Percentiles rank a stretch among this genome's conserved stretches.
These are phyloP conservation scores for Habroteleia sp. DNA, from an alignment of 2,888 invertebrate species.

Conservation along the genomic window DNA sequence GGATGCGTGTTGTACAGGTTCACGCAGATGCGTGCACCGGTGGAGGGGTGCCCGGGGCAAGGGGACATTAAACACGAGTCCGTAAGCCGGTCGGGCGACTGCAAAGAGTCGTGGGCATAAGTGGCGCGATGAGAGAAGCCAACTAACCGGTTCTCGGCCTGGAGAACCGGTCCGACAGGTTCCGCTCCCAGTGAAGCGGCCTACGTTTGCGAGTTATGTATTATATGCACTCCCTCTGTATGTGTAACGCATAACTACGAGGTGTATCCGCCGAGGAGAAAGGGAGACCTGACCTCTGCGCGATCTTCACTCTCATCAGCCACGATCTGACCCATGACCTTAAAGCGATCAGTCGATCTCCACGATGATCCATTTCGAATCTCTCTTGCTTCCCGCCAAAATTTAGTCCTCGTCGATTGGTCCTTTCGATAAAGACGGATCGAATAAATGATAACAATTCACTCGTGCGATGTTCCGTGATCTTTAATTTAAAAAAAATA, in stretches of 20 bases:
- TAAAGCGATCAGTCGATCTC: not conserved
- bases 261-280: constrained; percentile 69
- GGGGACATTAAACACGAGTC: constrained; percentile 65
- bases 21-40: constrained; percentile 61
- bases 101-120: constrained; percentile 58
- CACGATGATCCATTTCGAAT: constrained; percentile 2
- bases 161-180: constrained; percentile 79
- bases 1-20: constrained; percentile 63
- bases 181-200: constrained; percentile 74
- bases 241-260: constrained; percentile 76
- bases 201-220: constrained; percentile 72
- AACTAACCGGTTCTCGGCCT: constrained; percentile 53
- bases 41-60: constrained; percentile 64
- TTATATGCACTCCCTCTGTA: constrained; percentile 71
- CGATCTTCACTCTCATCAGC: constrained; percentile 71
- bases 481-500: no score
- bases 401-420: no score
- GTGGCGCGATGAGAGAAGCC: constrained; percentile 58
- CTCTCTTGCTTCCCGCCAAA: no score
- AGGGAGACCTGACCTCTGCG: constrained; percentile 68
- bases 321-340: constrained; percentile 35
- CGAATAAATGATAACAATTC: no score
- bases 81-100: constrained; percentile 51
- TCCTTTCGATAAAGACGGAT: no score
- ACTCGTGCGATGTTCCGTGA: no score